Conservation (phyloP, 2,113 vertebrate genomes). For the Sturnira hondurensis region DNA sequence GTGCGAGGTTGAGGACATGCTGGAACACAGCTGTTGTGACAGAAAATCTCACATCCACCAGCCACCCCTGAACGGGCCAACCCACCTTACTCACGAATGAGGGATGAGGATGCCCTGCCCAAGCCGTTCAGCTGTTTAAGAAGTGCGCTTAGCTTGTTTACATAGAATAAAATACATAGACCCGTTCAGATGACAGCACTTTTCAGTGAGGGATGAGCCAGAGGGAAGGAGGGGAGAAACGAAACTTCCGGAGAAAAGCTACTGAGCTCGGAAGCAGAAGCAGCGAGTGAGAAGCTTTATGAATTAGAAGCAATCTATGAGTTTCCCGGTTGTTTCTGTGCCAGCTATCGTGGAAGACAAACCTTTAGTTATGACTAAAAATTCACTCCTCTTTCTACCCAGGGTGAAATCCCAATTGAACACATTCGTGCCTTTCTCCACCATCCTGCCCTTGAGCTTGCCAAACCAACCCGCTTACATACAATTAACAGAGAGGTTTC, state of each 20-base stretch:
- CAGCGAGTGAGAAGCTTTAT: not conserved
- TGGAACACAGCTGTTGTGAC: not conserved
- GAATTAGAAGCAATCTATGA: not conserved
- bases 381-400: not conserved
- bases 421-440: not conserved
- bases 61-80: fast-evolving
- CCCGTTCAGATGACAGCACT: fast-evolving
- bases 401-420: not conserved
- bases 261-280: not conserved
- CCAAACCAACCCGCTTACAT: not conserved
- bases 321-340: not conserved
- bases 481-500: not conserved
- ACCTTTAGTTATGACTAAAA: not conserved
- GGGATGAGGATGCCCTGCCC: no score
- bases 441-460: not conserved
- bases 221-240: not conserved
- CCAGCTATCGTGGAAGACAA: conserved; percentile 31
- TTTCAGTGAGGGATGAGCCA: not conserved
- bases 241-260: not conserved
- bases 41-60: not conserved
- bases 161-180: conserved; percentile 5
- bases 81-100: not conserved
- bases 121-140: not conserved
- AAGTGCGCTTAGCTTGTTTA: not conserved
- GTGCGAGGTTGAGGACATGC: not conserved